phyloP scores from a whole-genome alignment of 2,888 invertebrate species.

The Melipona bicolor region DNA sequence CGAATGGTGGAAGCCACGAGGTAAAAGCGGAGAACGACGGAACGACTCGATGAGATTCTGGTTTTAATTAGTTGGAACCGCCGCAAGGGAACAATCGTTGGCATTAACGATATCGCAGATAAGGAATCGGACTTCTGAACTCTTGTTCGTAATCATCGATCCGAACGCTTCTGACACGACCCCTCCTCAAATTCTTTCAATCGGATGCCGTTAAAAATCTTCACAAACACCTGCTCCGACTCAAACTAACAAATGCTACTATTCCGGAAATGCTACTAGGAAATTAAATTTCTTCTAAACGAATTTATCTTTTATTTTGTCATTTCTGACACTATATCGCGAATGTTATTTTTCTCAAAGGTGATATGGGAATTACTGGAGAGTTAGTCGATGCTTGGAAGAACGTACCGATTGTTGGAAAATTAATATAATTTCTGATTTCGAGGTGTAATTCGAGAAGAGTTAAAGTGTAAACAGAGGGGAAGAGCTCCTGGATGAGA shows the following conservation, averaged over 20 bases:
- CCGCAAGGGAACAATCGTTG: conserved; percentile 81
- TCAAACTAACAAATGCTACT: neutral
- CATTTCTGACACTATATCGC: neutral
- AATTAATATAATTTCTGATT: neutral
- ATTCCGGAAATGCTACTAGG: neutral
- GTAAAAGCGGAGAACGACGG: conserved; percentile 56
- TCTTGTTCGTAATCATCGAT: conserved; percentile 67
- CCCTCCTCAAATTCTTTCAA: conserved; percentile 29
- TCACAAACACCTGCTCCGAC: conserved; percentile 40
- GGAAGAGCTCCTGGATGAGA: conserved; percentile 71
- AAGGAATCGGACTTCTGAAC: conserved; percentile 72
- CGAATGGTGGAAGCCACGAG: conserved; percentile 46
- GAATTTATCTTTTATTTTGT: neutral
- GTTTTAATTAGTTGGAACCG: conserved; percentile 83
- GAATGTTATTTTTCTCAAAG: neutral
- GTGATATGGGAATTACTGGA: neutral
- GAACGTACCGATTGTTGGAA: neutral
- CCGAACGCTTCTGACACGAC: conserved; percentile 44
- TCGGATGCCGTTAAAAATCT: conserved; percentile 47
- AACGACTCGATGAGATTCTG: conserved; percentile 70
- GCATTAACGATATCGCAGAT: conserved; percentile 83
- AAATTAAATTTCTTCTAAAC: neutral
- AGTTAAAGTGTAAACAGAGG: neutral
- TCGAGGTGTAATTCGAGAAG: neutral
- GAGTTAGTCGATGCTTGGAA: neutral